Conservation (phyloP, 2,113 vertebrate species). For the Brachyhypopomus occidentalis region DNA sequence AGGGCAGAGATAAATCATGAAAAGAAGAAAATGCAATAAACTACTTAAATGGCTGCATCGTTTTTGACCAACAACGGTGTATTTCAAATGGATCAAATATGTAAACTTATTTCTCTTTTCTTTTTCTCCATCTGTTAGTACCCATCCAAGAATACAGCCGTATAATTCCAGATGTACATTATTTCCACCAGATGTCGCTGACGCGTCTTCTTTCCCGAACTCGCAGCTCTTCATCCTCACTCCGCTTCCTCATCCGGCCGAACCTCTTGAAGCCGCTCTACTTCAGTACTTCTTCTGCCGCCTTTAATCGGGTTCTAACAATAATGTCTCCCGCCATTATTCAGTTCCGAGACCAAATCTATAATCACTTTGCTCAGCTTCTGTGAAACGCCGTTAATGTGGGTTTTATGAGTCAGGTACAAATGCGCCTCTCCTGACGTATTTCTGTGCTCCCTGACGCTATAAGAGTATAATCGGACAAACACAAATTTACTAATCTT, state of each 20-base stretch:
- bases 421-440: neutral
- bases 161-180: slow-evolving; percentile 27
- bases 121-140: neutral
- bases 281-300: slow-evolving; percentile 27
- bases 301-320: slow-evolving; percentile 30
- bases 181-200: slow-evolving; percentile 66
- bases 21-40: neutral
- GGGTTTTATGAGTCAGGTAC: slow-evolving; percentile 7
- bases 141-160: neutral
- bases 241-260: neutral
- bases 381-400: slow-evolving; percentile 21
- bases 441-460: neutral
- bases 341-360: slow-evolving; percentile 39
- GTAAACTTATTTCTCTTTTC: neutral
- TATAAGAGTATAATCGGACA: slow-evolving; percentile 1
- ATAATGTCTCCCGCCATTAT: slow-evolving; percentile 34
- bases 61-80: neutral
- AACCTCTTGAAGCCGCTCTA: neutral
- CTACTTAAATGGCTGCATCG: neutral
- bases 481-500: neutral
- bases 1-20: neutral
- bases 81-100: neutral
- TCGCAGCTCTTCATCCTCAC: neutral
- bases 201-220: slow-evolving; percentile 44
- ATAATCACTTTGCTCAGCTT: slow-evolving; percentile 35